Evolutionary conservation across 2,113 vertebrate genomes (phyloP), one percentile per base, ranked within the genome.

Genomic region (Tauraco erythrolophus): DNA sequence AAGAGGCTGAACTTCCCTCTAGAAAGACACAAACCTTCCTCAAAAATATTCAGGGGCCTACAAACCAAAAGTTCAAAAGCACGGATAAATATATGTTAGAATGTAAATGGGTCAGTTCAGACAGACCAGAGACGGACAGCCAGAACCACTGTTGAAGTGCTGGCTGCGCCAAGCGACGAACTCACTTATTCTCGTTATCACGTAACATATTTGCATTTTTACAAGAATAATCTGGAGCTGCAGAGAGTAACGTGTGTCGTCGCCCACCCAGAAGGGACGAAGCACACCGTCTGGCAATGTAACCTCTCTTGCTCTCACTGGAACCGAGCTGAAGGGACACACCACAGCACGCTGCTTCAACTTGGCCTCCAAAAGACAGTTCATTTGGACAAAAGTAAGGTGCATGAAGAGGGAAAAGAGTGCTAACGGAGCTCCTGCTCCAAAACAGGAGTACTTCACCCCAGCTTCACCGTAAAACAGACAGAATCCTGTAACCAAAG

Each of bases 191-290:
- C 78, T 80, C 10, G 24, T 91, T 94, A 94, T 92, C 92, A 53
- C 69, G 33, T 39, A n/a, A 88, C 61, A 69, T 88, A 71, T 75
- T 91, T 96, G 76, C 69, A 65, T 76, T 82, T 91, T 57, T 82
- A 53, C 66, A 95, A 81, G 9, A 89, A 91, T 68, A 75, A 87
- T 76, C 77, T 2, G 15, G 86, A 84, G 61, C 84, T 95, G 89
- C 57, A 41, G 64, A 92, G 75, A 94, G 65, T n/a, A 71, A 46
- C 1, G 7, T 77, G 75, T 75, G 92, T 13, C 91, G 80, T 88
- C 24, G 91, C 92, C 95, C 96, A 95, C 95, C 94, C 92, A 96
- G 92, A 94, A 93, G 94, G 87, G 83, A 81, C 72, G 7, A 37
- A 91, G 91, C 61, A 19, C 69, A 48, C 23, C 37, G 72, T 89